phyloP scores from a whole-genome alignment of 2,113 vertebrate genomes.

The Caranx ignobilis region DNA sequence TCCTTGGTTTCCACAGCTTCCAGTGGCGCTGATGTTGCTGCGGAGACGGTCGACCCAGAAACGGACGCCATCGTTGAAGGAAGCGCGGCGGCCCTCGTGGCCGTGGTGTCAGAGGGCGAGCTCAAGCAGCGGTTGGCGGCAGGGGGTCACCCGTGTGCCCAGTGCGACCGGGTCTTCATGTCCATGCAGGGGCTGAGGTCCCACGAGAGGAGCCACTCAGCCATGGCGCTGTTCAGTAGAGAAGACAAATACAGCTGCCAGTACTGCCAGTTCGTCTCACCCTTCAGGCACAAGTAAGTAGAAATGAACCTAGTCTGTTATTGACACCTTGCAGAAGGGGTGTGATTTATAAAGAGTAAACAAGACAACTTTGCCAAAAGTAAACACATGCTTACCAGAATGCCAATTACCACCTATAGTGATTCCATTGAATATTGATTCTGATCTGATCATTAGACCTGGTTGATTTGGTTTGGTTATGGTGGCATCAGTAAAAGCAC shows the following conservation, averaged over 20 bases:
- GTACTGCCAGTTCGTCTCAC: constrained; percentile 97
- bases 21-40: not conserved
- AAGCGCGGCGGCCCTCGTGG: constrained; percentile 58
- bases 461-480: not conserved
- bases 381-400: not conserved
- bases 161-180: constrained; percentile 98
- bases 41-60: constrained; percentile 51
- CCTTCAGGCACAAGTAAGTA: constrained; percentile 99
- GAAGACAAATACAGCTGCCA: constrained; percentile 99
- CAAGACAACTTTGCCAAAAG: not conserved
- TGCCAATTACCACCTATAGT: not conserved
- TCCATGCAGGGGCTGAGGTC: constrained; percentile 99
- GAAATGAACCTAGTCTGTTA: not conserved
- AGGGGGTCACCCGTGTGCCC: constrained; percentile 92
- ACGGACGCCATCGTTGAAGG: not conserved
- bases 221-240: constrained; percentile 91
- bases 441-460: not conserved
- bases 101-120: constrained; percentile 76
- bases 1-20: constrained; percentile 23
- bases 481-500: not conserved
- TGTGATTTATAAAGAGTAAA: not conserved
- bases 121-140: constrained; percentile 88
- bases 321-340: not conserved
- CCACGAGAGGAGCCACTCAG: constrained; percentile 97
- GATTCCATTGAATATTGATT: not conserved